Evolutionary conservation across 2,888 invertebrate species (phyloP).

Genomic region (Morpho achilles): DNA sequence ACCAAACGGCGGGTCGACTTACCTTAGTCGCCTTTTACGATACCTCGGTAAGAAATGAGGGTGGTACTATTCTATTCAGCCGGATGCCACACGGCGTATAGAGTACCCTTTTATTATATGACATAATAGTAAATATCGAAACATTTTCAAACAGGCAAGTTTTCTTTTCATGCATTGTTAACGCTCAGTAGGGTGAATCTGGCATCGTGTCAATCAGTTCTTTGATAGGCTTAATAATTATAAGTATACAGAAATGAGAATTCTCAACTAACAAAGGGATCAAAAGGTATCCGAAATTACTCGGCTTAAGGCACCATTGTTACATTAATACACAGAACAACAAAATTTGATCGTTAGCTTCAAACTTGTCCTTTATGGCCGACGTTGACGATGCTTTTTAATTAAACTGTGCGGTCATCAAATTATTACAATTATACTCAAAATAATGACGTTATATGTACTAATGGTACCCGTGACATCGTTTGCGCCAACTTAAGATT

Average conservation of each 20-base stretch:
- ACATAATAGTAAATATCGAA: no score
- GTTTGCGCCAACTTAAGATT: neutral
- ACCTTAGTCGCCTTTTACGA: no score
- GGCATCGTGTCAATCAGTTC: slow-evolving; percentile 26
- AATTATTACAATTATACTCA: slow-evolving; percentile 17
- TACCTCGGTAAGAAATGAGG: no score
- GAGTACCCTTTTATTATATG: no score
- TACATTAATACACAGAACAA: slow-evolving; percentile 56
- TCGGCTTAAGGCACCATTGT: slow-evolving; percentile 43
- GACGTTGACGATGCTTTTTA: slow-evolving; percentile 59
- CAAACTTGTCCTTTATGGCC: slow-evolving; percentile 54
- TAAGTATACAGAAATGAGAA: slow-evolving; percentile 25
- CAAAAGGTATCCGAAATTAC: slow-evolving; percentile 47
- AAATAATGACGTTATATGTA: neutral
- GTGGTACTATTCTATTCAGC: no score
- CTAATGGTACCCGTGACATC: no score
- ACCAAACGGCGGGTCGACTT: no score
- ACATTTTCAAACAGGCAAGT: no score
- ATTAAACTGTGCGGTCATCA: slow-evolving; percentile 45
- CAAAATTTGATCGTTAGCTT: slow-evolving; percentile 52
- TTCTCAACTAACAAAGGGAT: slow-evolving; percentile 43
- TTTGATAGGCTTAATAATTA: slow-evolving; percentile 24
- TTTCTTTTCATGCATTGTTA: no score
- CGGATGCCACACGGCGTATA: no score
- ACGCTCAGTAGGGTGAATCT: no score